phyloP scores from a whole-genome alignment of 2,113 vertebrate species.

The Actinemys pallida region DNA sequence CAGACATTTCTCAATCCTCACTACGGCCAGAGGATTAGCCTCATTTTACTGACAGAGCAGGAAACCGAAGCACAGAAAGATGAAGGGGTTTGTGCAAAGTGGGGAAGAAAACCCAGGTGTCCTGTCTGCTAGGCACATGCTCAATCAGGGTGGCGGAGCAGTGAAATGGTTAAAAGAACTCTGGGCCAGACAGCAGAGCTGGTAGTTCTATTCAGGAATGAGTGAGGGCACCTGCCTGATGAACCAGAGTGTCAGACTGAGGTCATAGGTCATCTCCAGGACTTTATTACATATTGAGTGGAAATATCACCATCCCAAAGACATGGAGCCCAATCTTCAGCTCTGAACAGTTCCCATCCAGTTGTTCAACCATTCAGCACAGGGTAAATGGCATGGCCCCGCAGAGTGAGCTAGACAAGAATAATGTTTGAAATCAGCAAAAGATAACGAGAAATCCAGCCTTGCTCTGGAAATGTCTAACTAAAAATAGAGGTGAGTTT shows the following conservation, averaged over 20 bases:
- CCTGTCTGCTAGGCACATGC: not conserved
- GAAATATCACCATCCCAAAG: not conserved
- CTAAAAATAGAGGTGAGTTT: conserved; percentile 67
- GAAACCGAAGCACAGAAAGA: not conserved
- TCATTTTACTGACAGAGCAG: not conserved
- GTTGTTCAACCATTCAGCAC: not conserved
- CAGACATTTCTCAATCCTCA: not conserved
- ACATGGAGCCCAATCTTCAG: not conserved
- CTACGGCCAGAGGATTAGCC: not conserved
- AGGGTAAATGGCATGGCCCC: rapidly evolving
- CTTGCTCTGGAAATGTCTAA: rapidly evolving
- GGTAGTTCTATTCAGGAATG: not conserved
- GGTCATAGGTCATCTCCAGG: not conserved
- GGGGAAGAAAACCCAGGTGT: not conserved
- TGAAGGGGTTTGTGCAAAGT: not conserved
- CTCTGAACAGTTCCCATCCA: rapidly evolving
- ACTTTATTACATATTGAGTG: not conserved
- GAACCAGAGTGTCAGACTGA: not conserved
- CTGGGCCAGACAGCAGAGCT: not conserved
- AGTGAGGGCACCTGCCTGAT: not conserved
- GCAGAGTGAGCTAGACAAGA: rapidly evolving
- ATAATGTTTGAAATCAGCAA: not conserved
- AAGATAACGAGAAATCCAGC: not conserved
- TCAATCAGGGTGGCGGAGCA: not conserved
- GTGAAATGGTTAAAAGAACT: not conserved